Evolutionary conservation across 1,140 invertebrate species (phyloP), one percentile per base, ranked within the genome.

Genomic region (Ceratina calcarata): DNA sequence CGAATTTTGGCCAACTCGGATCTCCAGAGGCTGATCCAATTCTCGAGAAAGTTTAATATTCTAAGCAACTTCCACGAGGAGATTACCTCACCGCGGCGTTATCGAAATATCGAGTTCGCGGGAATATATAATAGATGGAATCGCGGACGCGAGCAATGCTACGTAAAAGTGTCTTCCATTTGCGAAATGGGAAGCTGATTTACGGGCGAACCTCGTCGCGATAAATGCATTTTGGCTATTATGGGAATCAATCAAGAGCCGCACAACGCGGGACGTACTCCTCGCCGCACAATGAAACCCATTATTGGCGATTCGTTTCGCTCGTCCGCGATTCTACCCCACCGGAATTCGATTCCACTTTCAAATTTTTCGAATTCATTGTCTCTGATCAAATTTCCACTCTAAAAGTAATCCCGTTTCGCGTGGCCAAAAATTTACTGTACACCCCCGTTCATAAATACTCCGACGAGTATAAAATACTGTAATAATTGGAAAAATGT

Each of bases 161-260:
- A 64, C 13, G 55, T 18, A 53, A 74, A 74, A 73, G 60, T 66
- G 61, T 65, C 61, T 37, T 57, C 61, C 61, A 75, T 75, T 66
- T 57, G 62, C 10, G 49, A 66, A 75, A 75, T 67, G 61, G 73
- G 20, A 37, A 18, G 1, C 64, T 66, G 73, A 75, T 75, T 67
- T 75, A 75, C 55, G 62, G 49, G 27, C 51, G 37, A 45, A 45
- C 37, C 2, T 13, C n/a, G 16, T 37, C 51, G 53, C 53, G 64
- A 68, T 76, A 76, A 67, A 76, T 75, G 62, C 73, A 57, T 75
- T 76, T 76, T 60, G 16, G 32, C 73, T 49, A 68, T 67, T 68
- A 68, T 58, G 53, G 22, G 64, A 68, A 76, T 68, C 64, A 76
- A 76, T 76, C 64, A 45, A 45, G 55, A 76, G 24, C 64, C 64